A percentile compares a stretch with the other conserved stretches of the same genome.
Conservation (phyloP, 2,113 vertebrate genomes). For the Megaceryle maxima region DNA sequence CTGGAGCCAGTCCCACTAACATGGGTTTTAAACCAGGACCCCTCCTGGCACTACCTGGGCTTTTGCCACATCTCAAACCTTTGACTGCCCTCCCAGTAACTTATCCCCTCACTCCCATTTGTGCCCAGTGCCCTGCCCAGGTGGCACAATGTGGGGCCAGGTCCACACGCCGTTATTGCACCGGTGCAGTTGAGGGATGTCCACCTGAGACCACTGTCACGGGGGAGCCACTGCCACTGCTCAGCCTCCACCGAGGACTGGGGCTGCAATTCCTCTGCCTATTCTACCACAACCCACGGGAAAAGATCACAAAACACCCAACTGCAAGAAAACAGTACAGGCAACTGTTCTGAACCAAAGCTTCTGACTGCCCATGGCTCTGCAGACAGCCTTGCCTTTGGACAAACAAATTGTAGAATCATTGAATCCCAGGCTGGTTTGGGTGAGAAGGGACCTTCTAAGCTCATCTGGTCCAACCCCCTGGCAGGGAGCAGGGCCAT, state of each 20-base stretch:
- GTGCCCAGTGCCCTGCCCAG: too few species aligned
- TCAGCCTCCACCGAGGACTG: rapidly evolving
- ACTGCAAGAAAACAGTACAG: rapidly evolving
- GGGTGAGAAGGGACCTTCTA: too few species aligned
- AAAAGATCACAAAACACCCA: too few species aligned
- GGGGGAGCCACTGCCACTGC: background rate
- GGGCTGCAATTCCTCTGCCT: background rate
- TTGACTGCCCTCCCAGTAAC: background rate
- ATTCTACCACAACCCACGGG: background rate
- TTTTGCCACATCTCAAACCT: background rate
- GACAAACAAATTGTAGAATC: too few species aligned
- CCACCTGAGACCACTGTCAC: background rate
- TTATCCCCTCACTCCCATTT: rapidly evolving
- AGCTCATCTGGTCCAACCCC: too few species aligned
- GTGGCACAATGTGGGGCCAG: rapidly evolving
- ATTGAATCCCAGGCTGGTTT: too few species aligned
- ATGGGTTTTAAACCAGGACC: background rate
- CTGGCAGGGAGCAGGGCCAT: background rate
- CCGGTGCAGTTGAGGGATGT: background rate
- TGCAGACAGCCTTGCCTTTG: background rate
- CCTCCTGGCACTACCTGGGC: rapidly evolving
- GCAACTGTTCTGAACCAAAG: background rate
- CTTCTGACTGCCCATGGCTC: too few species aligned
- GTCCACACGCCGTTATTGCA: rapidly evolving
- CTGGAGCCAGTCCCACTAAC: background rate